These are phyloP conservation scores for Caenorhabditis sulstoni DNA, from an alignment of 2,888 invertebrate species.

Conservation along the genomic window DNA sequence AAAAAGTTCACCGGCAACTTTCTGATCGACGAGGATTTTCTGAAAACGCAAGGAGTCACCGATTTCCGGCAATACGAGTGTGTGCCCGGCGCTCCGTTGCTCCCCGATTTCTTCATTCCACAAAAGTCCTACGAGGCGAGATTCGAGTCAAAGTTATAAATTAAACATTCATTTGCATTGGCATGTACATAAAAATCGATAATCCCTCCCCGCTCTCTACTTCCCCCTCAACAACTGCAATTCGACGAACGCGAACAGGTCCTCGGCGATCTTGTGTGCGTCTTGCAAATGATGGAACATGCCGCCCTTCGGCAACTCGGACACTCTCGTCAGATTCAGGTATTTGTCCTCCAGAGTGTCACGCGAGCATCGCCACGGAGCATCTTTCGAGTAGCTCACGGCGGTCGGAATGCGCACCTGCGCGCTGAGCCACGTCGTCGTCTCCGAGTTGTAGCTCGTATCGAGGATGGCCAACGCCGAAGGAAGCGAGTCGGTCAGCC, in stretches of 20 bases:
- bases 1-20: constrained; percentile 87
- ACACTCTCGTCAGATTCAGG: constrained; percentile 56
- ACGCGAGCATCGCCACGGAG: constrained; percentile 49
- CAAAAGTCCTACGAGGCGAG: constrained; percentile 16
- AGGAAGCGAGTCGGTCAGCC: constrained; percentile 65
- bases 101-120: constrained; percentile 90
- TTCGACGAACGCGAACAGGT: constrained; percentile 72
- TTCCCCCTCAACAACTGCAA: constrained; percentile 44
- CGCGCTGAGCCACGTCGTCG: constrained; percentile 33
- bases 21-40: constrained; percentile 92
- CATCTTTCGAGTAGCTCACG: constrained; percentile 39
- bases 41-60: constrained; percentile 87
- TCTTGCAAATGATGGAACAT: constrained; percentile 67
- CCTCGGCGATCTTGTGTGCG: constrained; percentile 64
- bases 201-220: too few relatives aligned
- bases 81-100: constrained; percentile 87
- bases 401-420: constrained; percentile 44
- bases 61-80: constrained; percentile 91
- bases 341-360: constrained; percentile 52
- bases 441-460: constrained; percentile 46
- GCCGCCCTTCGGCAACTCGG: constrained; percentile 64
- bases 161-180: not conserved
- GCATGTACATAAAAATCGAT: too few relatives aligned
- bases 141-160: constrained; percentile 35
- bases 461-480: constrained; percentile 51